These are phyloP conservation scores for Artemia franciscana DNA, from an alignment of 1,140 invertebrate genomes.

Conservation along the genomic window DNA sequence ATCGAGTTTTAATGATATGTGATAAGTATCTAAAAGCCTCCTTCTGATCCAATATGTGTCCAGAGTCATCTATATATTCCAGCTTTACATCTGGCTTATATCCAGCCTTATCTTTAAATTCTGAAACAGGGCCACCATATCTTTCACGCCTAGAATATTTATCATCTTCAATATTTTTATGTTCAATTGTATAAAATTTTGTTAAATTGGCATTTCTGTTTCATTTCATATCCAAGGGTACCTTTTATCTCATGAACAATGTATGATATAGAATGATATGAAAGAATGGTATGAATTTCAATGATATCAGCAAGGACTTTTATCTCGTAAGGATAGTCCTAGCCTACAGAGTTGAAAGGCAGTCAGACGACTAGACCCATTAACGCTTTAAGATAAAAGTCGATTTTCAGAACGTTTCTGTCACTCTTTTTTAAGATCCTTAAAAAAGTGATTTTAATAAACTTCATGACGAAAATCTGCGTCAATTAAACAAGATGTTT, in stretches of 20 bases:
- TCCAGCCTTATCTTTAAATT: conserved; percentile 79
- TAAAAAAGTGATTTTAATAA: no score
- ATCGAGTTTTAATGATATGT: no score
- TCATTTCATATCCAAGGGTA: conserved; percentile 5
- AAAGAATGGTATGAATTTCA: conserved; percentile 1
- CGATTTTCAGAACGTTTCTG: no score
- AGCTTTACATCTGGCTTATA: conserved; percentile 91
- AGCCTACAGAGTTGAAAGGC: no score
- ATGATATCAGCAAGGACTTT: background rate
- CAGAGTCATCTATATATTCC: conserved; percentile 92
- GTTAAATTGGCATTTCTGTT: no score
- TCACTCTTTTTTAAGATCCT: no score
- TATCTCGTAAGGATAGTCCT: no score
- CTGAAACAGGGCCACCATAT: conserved; percentile 58
- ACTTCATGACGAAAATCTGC: no score
- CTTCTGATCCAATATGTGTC: conserved; percentile 65
- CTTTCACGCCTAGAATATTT: conserved; percentile 49
- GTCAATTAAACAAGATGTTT: no score
- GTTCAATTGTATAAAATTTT: no score
- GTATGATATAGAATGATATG: conserved; percentile 1
- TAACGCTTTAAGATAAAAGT: no score
- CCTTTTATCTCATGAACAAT: conserved; percentile 1
- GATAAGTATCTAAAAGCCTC: conserved; percentile 77
- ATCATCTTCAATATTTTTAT: conserved; percentile 62
- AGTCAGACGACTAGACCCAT: no score